Percentiles rank a stretch among this genome's conserved stretches.
These are phyloP conservation scores for Nothoprocta pentlandii DNA, from an alignment of 2,113 vertebrate genomes.

Conservation along the genomic window DNA sequence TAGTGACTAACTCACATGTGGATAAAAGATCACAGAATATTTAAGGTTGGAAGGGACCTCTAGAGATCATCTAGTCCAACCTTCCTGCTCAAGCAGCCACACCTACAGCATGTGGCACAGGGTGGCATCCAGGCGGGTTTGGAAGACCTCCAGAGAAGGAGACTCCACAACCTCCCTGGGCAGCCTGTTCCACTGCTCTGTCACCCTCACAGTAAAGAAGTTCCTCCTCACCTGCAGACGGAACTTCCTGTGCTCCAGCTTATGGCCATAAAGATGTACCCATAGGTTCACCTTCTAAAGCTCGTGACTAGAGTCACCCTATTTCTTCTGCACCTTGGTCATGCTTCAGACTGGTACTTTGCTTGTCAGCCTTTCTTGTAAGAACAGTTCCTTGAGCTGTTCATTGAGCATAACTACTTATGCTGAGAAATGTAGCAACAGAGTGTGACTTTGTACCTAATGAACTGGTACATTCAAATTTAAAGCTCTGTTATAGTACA, in stretches of 20 bases:
- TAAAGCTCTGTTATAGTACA: background rate
- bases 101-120: no score
- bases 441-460: background rate
- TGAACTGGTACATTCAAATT: background rate
- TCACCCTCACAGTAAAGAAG: no score
- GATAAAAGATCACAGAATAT: background rate
- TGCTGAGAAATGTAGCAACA: background rate
- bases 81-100: no score
- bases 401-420: background rate
- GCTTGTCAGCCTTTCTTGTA: background rate
- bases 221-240: no score
- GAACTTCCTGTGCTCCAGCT: no score
- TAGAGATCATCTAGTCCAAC: no score
- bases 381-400: background rate
- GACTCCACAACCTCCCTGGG: no score
- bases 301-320: background rate
- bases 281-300: background rate
- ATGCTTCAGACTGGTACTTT: background rate
- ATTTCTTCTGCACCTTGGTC: background rate
- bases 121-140: no score
- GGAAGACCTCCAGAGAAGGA: no score
- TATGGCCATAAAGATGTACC: background rate
- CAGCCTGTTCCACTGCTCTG: no score
- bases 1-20: background rate
- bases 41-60: no score